phyloP scores from a whole-genome alignment of 2,888 invertebrate genomes.

The Lobophora halterata region DNA sequence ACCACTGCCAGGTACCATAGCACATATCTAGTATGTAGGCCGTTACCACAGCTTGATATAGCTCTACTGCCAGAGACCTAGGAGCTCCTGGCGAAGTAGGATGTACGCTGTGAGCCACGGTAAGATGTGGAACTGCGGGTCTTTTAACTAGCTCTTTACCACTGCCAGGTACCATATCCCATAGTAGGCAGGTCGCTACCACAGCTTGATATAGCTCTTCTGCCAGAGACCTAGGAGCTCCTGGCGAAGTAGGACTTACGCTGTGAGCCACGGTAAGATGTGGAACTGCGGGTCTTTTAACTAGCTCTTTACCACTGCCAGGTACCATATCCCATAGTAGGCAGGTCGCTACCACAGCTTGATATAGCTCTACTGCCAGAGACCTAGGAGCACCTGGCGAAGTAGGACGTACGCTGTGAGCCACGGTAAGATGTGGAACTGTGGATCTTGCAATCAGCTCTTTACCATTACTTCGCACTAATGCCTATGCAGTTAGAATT shows the following conservation, averaged over 20 bases:
- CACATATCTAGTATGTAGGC: too few relatives aligned
- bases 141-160: constrained; percentile 70
- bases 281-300: constrained; percentile 77
- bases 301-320: constrained; percentile 69
- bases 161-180: constrained; percentile 60
- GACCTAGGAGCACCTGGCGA: constrained; percentile 43
- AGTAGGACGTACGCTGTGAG: constrained; percentile 42
- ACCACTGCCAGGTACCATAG: constrained; percentile 60
- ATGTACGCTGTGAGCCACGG: constrained; percentile 48
- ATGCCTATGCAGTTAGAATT: too few relatives aligned
- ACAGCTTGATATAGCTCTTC: too few relatives aligned
- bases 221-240: constrained; percentile 43
- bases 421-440: constrained; percentile 74
- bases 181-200: too few relatives aligned
- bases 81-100: constrained; percentile 39
- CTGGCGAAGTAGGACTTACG: constrained; percentile 44
- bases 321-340: constrained; percentile 49
- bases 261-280: constrained; percentile 60
- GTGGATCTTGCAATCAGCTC: constrained; percentile 73
- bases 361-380: constrained; percentile 42
- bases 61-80: constrained; percentile 42
- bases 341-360: too few relatives aligned
- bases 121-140: constrained; percentile 77
- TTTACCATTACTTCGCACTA: constrained; percentile 67
- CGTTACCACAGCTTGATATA: too few relatives aligned